Evolutionary conservation across 2,797 vertebrate genomes (phyloP).

Genomic region (Liasis olivaceus): DNA sequence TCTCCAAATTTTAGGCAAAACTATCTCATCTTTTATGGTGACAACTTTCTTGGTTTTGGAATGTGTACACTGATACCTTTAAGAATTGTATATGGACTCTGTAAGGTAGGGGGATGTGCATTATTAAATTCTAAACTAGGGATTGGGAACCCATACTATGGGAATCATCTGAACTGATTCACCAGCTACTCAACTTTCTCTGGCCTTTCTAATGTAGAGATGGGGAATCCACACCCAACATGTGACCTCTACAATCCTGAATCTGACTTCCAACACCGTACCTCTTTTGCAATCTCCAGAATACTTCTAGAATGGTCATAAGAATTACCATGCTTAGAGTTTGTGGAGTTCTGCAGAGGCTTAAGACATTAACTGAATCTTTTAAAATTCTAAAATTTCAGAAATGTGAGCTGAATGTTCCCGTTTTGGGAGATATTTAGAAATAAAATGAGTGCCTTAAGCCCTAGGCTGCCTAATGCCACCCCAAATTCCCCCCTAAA

Average conservation of each 20-base stretch:
- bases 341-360: too few species aligned
- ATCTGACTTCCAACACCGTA: neutral
- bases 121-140: neutral
- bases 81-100: neutral
- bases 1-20: neutral
- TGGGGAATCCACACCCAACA: neutral
- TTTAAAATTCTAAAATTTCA: too few species aligned
- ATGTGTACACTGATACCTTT: neutral
- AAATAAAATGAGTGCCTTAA: too few species aligned
- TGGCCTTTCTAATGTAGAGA: neutral
- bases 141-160: neutral
- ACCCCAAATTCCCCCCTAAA: too few species aligned
- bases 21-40: neutral
- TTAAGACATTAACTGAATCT: too few species aligned
- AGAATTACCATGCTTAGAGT: too few species aligned
- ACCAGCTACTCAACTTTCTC: neutral
- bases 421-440: too few species aligned
- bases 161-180: neutral
- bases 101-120: neutral
- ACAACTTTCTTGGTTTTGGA: neutral
- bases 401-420: too few species aligned
- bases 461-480: too few species aligned
- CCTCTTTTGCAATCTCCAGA: neutral
- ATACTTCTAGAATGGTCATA: neutral
- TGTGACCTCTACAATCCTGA: neutral